Evolutionary conservation across 2,797 vertebrate species (phyloP).

Genomic region (Anabas testudineus): DNA sequence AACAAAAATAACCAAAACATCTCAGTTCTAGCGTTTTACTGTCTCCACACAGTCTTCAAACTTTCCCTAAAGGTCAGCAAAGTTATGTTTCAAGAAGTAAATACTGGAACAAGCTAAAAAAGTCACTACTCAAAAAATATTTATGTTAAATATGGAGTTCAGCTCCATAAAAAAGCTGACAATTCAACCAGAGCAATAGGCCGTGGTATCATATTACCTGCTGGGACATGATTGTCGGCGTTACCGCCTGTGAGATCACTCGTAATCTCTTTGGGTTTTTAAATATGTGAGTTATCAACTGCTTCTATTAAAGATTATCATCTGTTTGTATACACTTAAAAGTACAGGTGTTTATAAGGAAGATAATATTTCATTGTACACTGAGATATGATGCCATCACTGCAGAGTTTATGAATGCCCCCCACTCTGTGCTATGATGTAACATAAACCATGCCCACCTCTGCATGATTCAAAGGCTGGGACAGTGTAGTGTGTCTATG

Average conservation of each 20-base stretch:
- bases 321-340: conserved; percentile 59
- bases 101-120: background rate
- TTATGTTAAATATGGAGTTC: background rate
- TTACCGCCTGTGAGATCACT: conserved; percentile 13
- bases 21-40: background rate
- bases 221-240: conserved; percentile 26
- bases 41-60: background rate
- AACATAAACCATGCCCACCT: conserved; percentile 36
- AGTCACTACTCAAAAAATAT: background rate
- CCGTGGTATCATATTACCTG: conserved; percentile 12
- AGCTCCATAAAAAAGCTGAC: too few species aligned
- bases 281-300: conserved; percentile 12
- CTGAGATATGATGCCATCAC: conserved; percentile 23
- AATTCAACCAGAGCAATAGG: conserved; percentile 4
- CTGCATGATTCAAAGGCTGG: conserved; percentile 14
- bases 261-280: conserved; percentile 37
- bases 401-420: conserved; percentile 17
- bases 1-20: too few species aligned
- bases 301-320: conserved; percentile 57
- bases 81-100: background rate
- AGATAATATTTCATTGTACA: conserved; percentile 37
- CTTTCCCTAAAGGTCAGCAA: background rate
- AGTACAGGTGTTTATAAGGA: conserved; percentile 42
- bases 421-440: conserved; percentile 21
- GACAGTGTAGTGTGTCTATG: conserved; percentile 31